Conservation (phyloP, 1,140 invertebrate genomes). For the Sitophilus oryzae region DNA sequence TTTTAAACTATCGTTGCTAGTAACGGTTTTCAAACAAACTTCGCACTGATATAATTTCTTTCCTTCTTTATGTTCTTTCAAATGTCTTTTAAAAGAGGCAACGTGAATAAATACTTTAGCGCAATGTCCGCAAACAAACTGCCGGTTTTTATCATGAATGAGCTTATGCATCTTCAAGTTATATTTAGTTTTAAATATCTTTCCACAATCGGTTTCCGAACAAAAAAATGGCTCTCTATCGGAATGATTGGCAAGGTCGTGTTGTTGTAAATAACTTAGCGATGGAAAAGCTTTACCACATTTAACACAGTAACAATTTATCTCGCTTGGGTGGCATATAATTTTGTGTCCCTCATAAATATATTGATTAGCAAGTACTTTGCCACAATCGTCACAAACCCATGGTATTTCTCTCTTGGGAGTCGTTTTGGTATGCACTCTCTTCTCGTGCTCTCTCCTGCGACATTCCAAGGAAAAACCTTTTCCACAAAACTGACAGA, state of each 20-base stretch:
- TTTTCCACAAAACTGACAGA: constrained; percentile 11
- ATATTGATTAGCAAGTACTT: constrained; percentile 17
- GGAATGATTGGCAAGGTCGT: constrained; percentile 10
- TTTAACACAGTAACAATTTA: constrained; percentile 15
- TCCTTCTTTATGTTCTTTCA: background rate
- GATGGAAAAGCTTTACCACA: constrained; percentile 20
- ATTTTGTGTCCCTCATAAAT: constrained; percentile 7
- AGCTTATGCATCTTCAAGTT: background rate
- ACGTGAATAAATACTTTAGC: background rate
- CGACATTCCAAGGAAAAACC: constrained; percentile 14
- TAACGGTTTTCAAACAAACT: constrained; percentile 37
- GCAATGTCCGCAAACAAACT: background rate
- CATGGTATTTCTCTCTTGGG: background rate
- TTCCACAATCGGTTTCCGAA: constrained; percentile 4
- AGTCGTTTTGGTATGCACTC: constrained; percentile 5
- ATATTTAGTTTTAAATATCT: constrained; percentile 6
- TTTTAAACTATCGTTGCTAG: background rate
- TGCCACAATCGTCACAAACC: constrained; percentile 14
- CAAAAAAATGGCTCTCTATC: constrained; percentile 2
- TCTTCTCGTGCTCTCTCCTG: constrained; percentile 5
- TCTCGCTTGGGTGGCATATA: constrained; percentile 7
- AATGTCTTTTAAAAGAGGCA: background rate
- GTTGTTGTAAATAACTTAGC: constrained; percentile 13
- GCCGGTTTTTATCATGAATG: background rate
- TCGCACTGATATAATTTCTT: background rate